Evolutionary conservation across 2,113 vertebrate species (phyloP), one percentile per base, ranked within the genome.

Genomic region (Xyliphius kryptos): DNA sequence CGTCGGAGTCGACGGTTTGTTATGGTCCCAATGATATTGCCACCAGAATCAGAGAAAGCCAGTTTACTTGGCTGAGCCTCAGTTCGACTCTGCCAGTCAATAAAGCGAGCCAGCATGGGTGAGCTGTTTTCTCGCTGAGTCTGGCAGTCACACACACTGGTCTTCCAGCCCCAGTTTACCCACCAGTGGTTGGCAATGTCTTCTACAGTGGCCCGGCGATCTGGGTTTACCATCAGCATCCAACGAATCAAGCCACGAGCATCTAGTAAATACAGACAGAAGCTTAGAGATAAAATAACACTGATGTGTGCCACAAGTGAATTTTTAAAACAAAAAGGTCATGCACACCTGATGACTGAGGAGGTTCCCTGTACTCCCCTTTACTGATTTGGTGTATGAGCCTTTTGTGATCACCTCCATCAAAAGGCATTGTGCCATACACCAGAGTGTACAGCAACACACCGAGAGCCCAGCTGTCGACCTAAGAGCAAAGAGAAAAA

Each of bases 201-300:
- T 80, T 98, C 95, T 5, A 97, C 91, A 15, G 94, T 98, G 77
- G 96, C 96, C 62, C 96, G 81, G 37, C 95, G 91, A 17, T 98
- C 95, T 0, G 96, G 96, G 79, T 99, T 99, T 72, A 99, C 96
- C 96, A 99, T 99, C 66, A 99, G 76, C 96, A 99, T 99, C 96
- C 96, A 99, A 49, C 96, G 90, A 68, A 99, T 99, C 71, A 99
- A 87, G 73, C 96, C 96, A 67, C 95, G 93, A 9, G 96, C 96
- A 74, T 99, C 96, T 99, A 49, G n/a, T n/a, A n/a, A n/a, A 0
- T 15, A 26, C 9, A 53, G 13, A 56, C 9, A 43, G 41, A 58
- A 54, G 9, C 20, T n/a, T 12, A 46, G 19, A 2, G n/a, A n/a
- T n/a, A n/a, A n/a, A n/a, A n/a, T n/a, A n/a, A n/a, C n/a, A n/a